These are phyloP conservation scores for Meriones unguiculatus DNA, from an alignment of 2,113 vertebrate species.

Conservation along the genomic window DNA sequence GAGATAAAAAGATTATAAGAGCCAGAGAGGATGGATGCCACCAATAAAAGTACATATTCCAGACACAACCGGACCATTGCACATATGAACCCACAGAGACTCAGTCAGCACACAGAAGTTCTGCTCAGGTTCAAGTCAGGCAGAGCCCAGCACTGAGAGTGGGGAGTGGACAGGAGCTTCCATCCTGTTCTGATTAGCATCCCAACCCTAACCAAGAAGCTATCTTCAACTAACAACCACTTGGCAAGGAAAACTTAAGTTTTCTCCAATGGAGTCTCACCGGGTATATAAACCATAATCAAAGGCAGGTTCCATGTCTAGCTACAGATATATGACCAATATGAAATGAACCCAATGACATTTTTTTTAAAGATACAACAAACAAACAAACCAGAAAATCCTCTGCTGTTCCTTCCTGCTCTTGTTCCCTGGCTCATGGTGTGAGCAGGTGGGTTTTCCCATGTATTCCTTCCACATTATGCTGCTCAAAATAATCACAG, in stretches of 20 bases:
- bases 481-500: background rate
- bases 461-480: background rate
- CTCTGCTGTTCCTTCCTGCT: background rate
- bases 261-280: background rate
- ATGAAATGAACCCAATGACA: background rate
- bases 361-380: background rate
- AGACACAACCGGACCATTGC: background rate
- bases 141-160: background rate
- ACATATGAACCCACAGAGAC: background rate
- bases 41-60: background rate
- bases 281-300: background rate
- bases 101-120: background rate
- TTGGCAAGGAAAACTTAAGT: background rate
- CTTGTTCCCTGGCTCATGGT: background rate
- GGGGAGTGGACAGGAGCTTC: background rate
- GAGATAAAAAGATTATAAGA: background rate
- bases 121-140: background rate
- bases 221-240: background rate
- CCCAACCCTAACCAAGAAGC: background rate
- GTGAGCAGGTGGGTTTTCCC: background rate
- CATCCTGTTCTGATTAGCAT: background rate
- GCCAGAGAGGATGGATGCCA: background rate
- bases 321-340: background rate
- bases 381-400: background rate
- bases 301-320: background rate